Evolutionary conservation across 2,888 invertebrate species (phyloP).

Genomic region (Lycaena phlaeas): DNA sequence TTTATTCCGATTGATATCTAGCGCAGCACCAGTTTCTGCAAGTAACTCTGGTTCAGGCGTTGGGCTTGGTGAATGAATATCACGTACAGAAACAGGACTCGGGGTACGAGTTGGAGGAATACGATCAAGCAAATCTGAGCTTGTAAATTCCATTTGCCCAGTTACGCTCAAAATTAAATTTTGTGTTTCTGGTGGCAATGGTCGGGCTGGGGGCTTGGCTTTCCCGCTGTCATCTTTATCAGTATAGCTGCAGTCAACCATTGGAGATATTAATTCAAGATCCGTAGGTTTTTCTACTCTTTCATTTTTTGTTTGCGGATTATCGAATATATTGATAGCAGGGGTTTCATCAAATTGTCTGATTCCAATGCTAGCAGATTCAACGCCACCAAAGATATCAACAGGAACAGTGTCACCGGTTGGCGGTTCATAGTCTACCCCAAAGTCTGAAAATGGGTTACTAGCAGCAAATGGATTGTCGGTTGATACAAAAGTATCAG

Average conservation of each 20-base stretch:
- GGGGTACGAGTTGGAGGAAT: constrained; percentile 89
- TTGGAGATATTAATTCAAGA: constrained; percentile 44
- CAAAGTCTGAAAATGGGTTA: constrained; percentile 79
- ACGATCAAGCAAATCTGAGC: constrained; percentile 85
- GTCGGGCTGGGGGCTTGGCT: constrained; percentile 66
- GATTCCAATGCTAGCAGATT: constrained; percentile 43
- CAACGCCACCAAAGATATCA: constrained; percentile 53
- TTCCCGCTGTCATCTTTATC: constrained; percentile 20
- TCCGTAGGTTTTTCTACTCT: constrained; percentile 48
- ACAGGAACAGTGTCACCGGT: constrained; percentile 52
- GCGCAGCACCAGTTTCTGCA: constrained; percentile 33
- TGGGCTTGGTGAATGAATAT: constrained; percentile 88
- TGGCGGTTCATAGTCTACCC: constrained; percentile 44
- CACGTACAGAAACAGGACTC: constrained; percentile 87
- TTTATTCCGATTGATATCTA: constrained; percentile 58
- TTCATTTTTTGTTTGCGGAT: constrained; percentile 27
- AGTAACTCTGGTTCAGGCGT: constrained; percentile 76
- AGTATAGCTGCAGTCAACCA: constrained; percentile 31
- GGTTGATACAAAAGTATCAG: constrained; percentile 32
- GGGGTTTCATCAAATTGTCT: constrained; percentile 39
- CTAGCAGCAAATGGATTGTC: constrained; percentile 84
- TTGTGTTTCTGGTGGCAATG: constrained; percentile 85
- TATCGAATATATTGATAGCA: constrained; percentile 32
- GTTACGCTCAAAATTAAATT: constrained; percentile 89
- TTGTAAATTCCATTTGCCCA: constrained; percentile 90